phyloP scores from a whole-genome alignment of 2,888 invertebrate species.

The Agrotis ipsilon region DNA sequence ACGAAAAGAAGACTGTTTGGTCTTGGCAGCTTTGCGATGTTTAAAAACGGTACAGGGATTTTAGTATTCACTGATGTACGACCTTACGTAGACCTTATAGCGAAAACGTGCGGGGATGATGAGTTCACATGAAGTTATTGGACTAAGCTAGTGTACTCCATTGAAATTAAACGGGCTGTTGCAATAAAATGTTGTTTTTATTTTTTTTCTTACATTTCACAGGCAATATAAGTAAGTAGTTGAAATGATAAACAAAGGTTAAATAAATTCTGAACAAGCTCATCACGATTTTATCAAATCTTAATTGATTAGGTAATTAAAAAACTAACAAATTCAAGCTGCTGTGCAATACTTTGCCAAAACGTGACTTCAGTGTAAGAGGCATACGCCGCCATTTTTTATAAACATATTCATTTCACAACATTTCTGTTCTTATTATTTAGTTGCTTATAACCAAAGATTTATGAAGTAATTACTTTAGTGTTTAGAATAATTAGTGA shows the following conservation, averaged over 20 bases:
- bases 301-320: conserved; percentile 56
- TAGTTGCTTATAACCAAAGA: neutral
- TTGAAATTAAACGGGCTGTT: no score
- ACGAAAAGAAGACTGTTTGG: neutral
- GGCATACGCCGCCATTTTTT: neutral
- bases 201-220: no score
- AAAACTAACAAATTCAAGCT: conserved; percentile 36
- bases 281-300: conserved; percentile 54
- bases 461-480: conserved; percentile 21
- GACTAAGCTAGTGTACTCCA: no score
- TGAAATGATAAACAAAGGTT: no score
- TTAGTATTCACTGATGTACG: conserved; percentile 27
- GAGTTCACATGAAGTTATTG: neutral
- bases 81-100: neutral
- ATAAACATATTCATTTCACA: conserved; percentile 21
- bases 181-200: no score
- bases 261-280: conserved; percentile 37
- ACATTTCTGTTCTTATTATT: conserved; percentile 8
- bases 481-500: conserved; percentile 37
- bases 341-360: conserved; percentile 48
- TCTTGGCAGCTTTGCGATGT: conserved; percentile 6
- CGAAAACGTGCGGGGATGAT: neutral
- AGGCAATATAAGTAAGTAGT: no score
- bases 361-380: conserved; percentile 39
- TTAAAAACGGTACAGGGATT: neutral